Percentiles rank a stretch among this genome's conserved stretches.
Conservation (phyloP, 1,140 invertebrate genomes). For the Zaprionus capensis region DNA sequence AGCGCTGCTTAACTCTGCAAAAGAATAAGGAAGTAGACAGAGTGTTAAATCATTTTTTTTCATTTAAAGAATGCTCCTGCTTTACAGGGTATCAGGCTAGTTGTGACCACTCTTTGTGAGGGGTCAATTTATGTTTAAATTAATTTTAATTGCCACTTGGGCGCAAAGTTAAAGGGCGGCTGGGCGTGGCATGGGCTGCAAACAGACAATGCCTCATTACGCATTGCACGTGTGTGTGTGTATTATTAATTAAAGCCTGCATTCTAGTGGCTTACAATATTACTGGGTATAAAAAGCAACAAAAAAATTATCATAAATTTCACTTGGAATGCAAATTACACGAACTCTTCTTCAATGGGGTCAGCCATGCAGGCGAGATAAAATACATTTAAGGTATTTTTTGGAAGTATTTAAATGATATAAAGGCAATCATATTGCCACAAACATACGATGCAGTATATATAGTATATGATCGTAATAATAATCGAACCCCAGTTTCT, state of each 20-base stretch:
- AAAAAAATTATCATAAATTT: conserved; percentile 1
- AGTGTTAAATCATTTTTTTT: neutral
- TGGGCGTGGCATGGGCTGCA: conserved; percentile 18
- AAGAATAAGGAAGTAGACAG: neutral
- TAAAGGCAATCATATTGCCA: too few species aligned
- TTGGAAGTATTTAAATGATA: neutral
- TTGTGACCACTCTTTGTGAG: conserved; percentile 5
- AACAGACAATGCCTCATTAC: conserved; percentile 54
- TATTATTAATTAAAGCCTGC: conserved; percentile 45
- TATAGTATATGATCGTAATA: too few species aligned
- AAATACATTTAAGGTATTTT: neutral
- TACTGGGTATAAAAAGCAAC: neutral
- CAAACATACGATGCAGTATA: neutral
- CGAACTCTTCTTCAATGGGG: neutral
- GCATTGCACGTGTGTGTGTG: conserved; percentile 30
- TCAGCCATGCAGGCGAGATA: neutral
- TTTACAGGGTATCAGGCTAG: neutral
- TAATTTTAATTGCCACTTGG: conserved; percentile 77
- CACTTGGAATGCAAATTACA: conserved; percentile 8
- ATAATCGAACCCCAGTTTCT: too few species aligned
- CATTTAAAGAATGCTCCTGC: neutral
- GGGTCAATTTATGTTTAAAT: conserved; percentile 75
- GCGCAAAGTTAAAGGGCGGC: conserved; percentile 20
- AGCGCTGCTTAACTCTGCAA: conserved; percentile 72
- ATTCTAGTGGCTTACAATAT: neutral